A percentile compares a stretch with the other conserved stretches of the same genome.
phyloP scores from a whole-genome alignment of 1,140 invertebrate species.

The Phenacoccus solenopsis region DNA sequence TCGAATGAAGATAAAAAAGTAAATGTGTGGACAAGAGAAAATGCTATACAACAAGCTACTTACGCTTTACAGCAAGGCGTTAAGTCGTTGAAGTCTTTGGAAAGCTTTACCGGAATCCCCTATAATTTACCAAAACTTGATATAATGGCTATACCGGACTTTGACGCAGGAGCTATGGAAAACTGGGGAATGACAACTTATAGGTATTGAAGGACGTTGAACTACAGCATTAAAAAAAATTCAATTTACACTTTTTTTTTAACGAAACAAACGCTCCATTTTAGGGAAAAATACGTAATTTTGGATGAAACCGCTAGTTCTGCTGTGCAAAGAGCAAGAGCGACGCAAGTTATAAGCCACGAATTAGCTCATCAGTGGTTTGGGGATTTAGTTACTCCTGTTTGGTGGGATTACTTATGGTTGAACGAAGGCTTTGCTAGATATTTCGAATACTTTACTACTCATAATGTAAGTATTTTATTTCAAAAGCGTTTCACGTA shows the following conservation, averaged over 20 bases:
- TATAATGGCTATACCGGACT: constrained; percentile 58
- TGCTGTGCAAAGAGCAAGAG: constrained; percentile 27
- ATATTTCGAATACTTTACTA: constrained; percentile 31
- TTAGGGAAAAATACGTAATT: constrained; percentile 5
- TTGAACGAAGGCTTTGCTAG: constrained; percentile 43
- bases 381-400: constrained; percentile 36
- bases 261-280: neutral
- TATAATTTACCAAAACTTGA: constrained; percentile 38
- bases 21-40: constrained; percentile 50
- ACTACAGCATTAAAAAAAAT: neutral
- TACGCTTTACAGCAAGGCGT: constrained; percentile 35
- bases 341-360: constrained; percentile 38
- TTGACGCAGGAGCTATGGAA: constrained; percentile 72
- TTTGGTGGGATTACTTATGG: constrained; percentile 40
- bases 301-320: neutral
- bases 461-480: constrained; percentile 22
- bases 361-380: constrained; percentile 41
- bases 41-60: constrained; percentile 38
- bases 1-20: constrained; percentile 40
- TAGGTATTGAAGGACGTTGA: constrained; percentile 31
- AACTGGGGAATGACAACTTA: constrained; percentile 60
- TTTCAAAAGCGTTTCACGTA: neutral
- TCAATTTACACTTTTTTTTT: neutral
- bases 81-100: constrained; percentile 29
- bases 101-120: constrained; percentile 23